Evolutionary conservation across 92 coral and sea anemone genomes (phyloP).

Genomic region (Epizoanthus ramosus): DNA sequence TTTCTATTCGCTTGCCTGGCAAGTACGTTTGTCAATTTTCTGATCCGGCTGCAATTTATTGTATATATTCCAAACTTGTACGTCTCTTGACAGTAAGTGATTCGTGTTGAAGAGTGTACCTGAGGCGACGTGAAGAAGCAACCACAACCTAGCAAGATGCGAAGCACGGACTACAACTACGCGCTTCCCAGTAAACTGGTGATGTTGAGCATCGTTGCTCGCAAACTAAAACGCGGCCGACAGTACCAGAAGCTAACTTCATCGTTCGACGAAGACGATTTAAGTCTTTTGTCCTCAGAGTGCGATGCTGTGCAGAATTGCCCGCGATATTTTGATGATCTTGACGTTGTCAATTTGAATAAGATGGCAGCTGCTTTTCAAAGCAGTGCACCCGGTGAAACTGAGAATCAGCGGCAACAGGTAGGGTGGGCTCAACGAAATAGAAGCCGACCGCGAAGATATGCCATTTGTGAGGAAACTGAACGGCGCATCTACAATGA

Average conservation of each 20-base stretch:
- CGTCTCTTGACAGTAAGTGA: conserved; percentile 6
- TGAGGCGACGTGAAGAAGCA: too few species aligned
- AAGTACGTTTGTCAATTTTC: not conserved
- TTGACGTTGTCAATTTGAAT: conserved; percentile 9
- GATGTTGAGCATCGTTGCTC: conserved; percentile 39
- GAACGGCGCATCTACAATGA: conserved; percentile 29
- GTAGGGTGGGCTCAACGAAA: conserved; percentile 2
- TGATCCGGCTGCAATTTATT: conserved; percentile 5
- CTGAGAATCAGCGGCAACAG: conserved; percentile 4
- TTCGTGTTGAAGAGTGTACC: not conserved
- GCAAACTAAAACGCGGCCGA: conserved; percentile 33
- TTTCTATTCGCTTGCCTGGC: conserved; percentile 21
- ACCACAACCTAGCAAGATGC: not conserved
- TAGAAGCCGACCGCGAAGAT: conserved; percentile 17
- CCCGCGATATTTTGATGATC: conserved; percentile 21
- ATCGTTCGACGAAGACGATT: conserved; percentile 37
- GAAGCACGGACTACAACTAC: conserved; percentile 23
- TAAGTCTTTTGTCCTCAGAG: conserved; percentile 21
- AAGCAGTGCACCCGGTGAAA: not conserved
- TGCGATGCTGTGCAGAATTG: conserved; percentile 15
- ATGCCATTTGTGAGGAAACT: conserved; percentile 39
- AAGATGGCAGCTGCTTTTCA: conserved; percentile 25
- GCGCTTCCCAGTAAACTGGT: conserved; percentile 29
- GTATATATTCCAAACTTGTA: not conserved
- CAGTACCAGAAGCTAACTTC: conserved; percentile 32